Conservation (phyloP, 2,888 invertebrate species). For the Deilephila elpenor region DNA sequence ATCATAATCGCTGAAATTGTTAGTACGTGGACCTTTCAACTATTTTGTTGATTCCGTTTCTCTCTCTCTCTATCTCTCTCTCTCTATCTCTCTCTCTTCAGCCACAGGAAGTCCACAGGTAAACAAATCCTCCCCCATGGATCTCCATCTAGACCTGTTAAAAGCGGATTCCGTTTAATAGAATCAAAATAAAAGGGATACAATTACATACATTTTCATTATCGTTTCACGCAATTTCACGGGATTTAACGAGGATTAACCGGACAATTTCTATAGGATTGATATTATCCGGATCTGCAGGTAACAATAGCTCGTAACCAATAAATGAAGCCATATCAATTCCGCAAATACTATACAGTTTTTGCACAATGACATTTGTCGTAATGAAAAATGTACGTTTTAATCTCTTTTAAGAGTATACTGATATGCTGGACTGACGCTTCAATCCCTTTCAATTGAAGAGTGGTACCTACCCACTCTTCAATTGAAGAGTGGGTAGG, state of each 20-base stretch:
- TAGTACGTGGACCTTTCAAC: too few species aligned
- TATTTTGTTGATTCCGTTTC: too few species aligned
- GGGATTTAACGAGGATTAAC: background rate
- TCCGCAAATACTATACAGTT: background rate
- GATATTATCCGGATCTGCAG: slow-evolving; percentile 1
- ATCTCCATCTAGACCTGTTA: too few species aligned
- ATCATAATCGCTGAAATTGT: too few species aligned
- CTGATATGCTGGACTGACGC: background rate
- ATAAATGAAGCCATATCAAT: slow-evolving; percentile 3
- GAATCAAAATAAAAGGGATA: background rate
- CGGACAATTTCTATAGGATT: background rate
- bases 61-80: too few species aligned
- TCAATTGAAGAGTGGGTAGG: too few species aligned
- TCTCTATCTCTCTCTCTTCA: too few species aligned
- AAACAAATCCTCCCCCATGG: too few species aligned
- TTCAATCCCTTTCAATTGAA: too few species aligned
- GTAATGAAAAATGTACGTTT: background rate
- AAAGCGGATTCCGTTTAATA: too few species aligned
- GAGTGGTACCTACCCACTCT: too few species aligned
- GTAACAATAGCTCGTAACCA: slow-evolving; percentile 35
- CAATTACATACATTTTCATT: background rate
- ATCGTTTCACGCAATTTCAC: background rate
- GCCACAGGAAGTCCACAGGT: too few species aligned
- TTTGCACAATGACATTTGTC: background rate
- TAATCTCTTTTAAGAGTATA: background rate